Base-by-base conservation (phyloP, 2,888 invertebrate genomes). In the Eremobia ochroleuca region DNA sequence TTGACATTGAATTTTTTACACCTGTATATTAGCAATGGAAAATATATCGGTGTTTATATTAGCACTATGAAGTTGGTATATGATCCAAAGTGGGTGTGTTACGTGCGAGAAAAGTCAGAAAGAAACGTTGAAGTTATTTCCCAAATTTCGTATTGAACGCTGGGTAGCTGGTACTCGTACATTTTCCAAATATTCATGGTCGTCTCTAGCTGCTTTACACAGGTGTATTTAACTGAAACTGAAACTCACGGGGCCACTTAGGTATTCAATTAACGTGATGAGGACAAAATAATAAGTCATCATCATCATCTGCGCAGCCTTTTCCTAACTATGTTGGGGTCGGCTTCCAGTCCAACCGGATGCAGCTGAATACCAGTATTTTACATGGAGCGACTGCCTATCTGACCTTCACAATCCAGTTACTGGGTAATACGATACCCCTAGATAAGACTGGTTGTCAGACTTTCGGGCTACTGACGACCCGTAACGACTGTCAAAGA, bases 1-100 rank as follows among this genome's bases (percentile, higher is more conserved):
- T 77, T 87, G 86, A 86, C 88, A 86, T 87, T 88, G 85, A 86
- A 70, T 72, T 85, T 83, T 88, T 88, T 79, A 40, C 73, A 76
- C 62, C 15, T 58, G 46, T 52, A 68, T 68, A 43, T 43, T 75
- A 49, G 52, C 61, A 62, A 55, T 65, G 59, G 43, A 52, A 68
- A 67, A 82, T 66, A 46, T 61, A 25, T 59, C 21, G 37, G 34
- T 52, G 52, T 34, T 66, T 67, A n/a, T 59, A 25, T 58, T 61
- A 65, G 61, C 46, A 58, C 28, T 61, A 34, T 34, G n/a, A 18
- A 15, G 31, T 59, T 59, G 31, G 34, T 49, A 13, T 74, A 75
- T 52, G 52, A 46, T 46, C 64, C 4, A n/a, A 72, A 68, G 85
- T 80, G 68, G 80, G 73, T 80, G 81, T 73, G 85, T 81, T 64